Base-by-base conservation (phyloP, 2,888 invertebrate species). In the Syrphus vitripennis region DNA sequence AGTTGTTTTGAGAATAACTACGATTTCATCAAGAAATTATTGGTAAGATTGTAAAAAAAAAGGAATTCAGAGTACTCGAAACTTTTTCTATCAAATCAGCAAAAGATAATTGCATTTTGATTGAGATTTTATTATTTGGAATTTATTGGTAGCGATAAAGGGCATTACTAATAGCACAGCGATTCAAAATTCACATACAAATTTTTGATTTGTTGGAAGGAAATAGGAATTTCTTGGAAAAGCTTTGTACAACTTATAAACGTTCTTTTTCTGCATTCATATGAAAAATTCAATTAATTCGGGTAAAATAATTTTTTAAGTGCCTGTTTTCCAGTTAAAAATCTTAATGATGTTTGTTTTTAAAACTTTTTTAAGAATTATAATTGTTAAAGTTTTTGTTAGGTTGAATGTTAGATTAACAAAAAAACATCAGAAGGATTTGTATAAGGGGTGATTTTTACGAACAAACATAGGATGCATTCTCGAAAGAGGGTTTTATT, bases 11-110 rank as follows among this genome's bases (percentile, higher is more conserved):
- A 45, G 1, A 29, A 31, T 0, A 63, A 42, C 21, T 67, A 65
- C 31, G 37, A 69, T 61, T 72, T 55, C 72, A 78, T 67, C 29
- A 42, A 74, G 67, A 74, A 83, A 74, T 72, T 63, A 79, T 67
- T 42, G 59, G 55, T 72, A 26, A 59, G 19, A 45, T 31, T 72
- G 40, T 48, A 77, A 59, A 82, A 82, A 59, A n/a, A n/a, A n/a
- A n/a, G n/a, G n/a, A 61, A 74, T 83, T 74, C 10, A 79, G 74
- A 69, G 63, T 69, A 74, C 42, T 65, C 71, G 2, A 40, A 50
- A 10, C 29, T 21, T 48, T 77, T 7, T n/a, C n/a, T n/a, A 9
- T 53, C 5, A 29, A 50, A 40, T 50, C 10, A 57, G n/a, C 10
- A 24, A 55, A 40, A 42, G 3, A 42, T 42, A 42, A 42, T 42